These are phyloP conservation scores for Ferrisia virgata DNA, from an alignment of 2,888 invertebrate species.

Conservation along the genomic window DNA sequence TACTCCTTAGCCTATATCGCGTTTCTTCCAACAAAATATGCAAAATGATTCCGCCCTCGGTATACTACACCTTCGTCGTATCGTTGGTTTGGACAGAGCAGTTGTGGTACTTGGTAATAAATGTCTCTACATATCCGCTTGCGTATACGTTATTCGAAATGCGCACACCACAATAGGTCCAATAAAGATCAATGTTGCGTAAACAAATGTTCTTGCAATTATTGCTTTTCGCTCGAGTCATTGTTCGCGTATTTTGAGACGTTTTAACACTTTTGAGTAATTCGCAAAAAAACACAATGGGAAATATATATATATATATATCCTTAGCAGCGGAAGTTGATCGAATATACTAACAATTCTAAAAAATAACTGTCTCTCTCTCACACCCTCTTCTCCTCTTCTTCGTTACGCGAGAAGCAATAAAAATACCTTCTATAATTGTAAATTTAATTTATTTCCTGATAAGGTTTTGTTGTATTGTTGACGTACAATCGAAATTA, in stretches of 20 bases:
- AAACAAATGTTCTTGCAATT: background rate
- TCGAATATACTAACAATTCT: background rate
- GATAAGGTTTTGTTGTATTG: background rate
- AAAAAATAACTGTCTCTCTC: background rate
- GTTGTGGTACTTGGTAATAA: background rate
- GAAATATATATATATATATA: too few species aligned
- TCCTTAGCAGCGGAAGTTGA: background rate
- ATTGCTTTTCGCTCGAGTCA: background rate
- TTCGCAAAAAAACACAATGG: too few species aligned
- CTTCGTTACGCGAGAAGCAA: background rate
- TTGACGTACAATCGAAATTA: slow-evolving; percentile 6
- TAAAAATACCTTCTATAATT: background rate
- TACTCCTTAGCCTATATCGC: too few species aligned
- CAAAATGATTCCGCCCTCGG: background rate
- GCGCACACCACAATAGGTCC: background rate
- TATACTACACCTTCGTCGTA: background rate
- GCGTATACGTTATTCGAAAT: background rate
- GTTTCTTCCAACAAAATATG: background rate
- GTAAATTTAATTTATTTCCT: background rate
- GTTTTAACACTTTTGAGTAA: too few species aligned
- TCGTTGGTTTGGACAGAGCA: too few species aligned
- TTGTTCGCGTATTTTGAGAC: background rate
- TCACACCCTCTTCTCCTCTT: background rate
- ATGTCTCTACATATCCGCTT: background rate
- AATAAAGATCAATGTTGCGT: slow-evolving; percentile 1